phyloP scores from a whole-genome alignment of 2,888 invertebrate species.

The Oligia strigilis region DNA sequence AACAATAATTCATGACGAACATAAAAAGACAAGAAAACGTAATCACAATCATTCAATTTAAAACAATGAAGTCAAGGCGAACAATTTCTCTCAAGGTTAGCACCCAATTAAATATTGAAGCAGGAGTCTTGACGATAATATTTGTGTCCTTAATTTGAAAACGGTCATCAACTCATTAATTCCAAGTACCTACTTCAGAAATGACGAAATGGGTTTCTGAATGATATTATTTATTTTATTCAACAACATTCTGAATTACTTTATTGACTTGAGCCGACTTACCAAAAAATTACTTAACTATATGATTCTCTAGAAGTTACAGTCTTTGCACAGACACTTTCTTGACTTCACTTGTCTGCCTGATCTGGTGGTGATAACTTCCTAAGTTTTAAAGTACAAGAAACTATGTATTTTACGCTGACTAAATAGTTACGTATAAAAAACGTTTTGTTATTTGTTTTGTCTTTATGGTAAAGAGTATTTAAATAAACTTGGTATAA shows the following conservation, averaged over 20 bases:
- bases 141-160: conserved; percentile 39
- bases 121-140: conserved; percentile 29
- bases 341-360: too few species aligned
- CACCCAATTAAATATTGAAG: conserved; percentile 43
- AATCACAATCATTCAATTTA: conserved; percentile 59
- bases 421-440: too few species aligned
- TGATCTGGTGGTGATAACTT: too few species aligned
- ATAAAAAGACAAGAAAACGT: conserved; percentile 24
- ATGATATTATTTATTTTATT: not conserved
- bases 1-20: conserved; percentile 11
- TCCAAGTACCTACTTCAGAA: conserved; percentile 13
- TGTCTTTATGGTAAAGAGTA: too few species aligned
- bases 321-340: too few species aligned
- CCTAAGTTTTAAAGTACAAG: too few species aligned
- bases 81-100: conserved; percentile 54
- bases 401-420: too few species aligned
- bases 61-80: conserved; percentile 56
- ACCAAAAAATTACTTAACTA: too few species aligned
- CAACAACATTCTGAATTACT: not conserved
- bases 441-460: too few species aligned
- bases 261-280: too few species aligned
- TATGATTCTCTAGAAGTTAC: too few species aligned
- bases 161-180: conserved; percentile 13
- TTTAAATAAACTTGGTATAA: too few species aligned
- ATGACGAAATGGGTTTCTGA: conserved; percentile 3